phyloP scores from a whole-genome alignment of 2,888 invertebrate species.

The Cataglyphis cursor region DNA sequence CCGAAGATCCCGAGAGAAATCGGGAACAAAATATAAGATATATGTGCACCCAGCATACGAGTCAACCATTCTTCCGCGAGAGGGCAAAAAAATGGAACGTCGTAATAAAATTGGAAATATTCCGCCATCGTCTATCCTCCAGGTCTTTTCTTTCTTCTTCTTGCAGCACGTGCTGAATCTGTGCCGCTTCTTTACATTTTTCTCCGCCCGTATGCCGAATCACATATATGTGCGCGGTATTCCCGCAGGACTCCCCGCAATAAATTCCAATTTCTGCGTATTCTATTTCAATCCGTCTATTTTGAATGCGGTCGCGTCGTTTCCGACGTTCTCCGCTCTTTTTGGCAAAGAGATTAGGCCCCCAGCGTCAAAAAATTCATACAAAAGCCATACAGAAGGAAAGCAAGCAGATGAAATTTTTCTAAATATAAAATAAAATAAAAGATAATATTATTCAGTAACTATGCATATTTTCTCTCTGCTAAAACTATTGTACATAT shows the following conservation, averaged over 20 bases:
- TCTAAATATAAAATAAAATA: too few relatives aligned
- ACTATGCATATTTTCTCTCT: not conserved
- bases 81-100: conserved; percentile 11
- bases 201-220: conserved; percentile 8
- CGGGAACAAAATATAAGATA: conserved; percentile 21
- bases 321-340: not conserved
- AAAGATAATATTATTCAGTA: not conserved
- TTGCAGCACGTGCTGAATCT: conserved; percentile 27
- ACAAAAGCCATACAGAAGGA: not conserved
- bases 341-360: not conserved
- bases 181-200: conserved; percentile 50
- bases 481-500: not conserved
- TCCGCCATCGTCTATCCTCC: conserved; percentile 29
- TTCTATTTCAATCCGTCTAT: conserved; percentile 57
- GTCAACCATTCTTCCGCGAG: conserved; percentile 18
- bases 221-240: conserved; percentile 17
- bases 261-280: conserved; percentile 64
- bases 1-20: conserved; percentile 49
- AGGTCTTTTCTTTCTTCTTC: not conserved
- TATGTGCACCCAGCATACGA: not conserved
- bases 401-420: not conserved
- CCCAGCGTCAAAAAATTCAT: not conserved
- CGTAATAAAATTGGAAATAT: conserved; percentile 58
- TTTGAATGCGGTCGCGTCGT: conserved; percentile 25
- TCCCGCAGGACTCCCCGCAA: conserved; percentile 55